Conservation (phyloP, 1,140 invertebrate species). For the Acromyrmex echinatior region DNA sequence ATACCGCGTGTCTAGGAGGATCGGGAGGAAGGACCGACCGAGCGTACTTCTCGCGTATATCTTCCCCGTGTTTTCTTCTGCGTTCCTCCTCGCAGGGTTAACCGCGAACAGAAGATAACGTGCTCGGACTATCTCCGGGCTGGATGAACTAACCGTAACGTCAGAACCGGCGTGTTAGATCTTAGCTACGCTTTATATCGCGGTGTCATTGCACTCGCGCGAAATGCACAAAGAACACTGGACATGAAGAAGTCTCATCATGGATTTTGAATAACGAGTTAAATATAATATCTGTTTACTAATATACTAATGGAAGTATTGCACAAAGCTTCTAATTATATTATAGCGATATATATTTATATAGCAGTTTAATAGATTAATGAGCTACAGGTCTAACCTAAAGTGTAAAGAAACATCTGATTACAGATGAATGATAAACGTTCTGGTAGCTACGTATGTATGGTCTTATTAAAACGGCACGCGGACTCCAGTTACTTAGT, state of each 20-base stretch:
- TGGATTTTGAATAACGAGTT: not conserved
- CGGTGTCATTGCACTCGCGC: constrained; percentile 35
- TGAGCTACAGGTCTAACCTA: not conserved
- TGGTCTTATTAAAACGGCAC: constrained; percentile 16
- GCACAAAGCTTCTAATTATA: not conserved
- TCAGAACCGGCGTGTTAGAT: constrained; percentile 54
- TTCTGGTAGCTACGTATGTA: not conserved
- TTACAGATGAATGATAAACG: not conserved
- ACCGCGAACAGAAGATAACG: constrained; percentile 40
- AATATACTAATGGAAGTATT: not conserved
- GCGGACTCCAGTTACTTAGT: constrained; percentile 20
- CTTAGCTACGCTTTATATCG: constrained; percentile 38
- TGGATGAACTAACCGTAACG: constrained; percentile 55
- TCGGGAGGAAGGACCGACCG: constrained; percentile 8
- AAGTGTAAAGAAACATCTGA: not conserved
- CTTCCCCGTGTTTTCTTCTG: constrained; percentile 35
- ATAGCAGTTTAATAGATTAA: not conserved
- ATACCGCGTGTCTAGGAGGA: not conserved
- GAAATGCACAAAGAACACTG: not conserved
- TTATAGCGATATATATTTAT: not conserved
- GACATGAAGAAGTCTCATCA: not conserved
- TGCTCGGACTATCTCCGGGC: constrained; percentile 39
- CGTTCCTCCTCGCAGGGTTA: constrained; percentile 50
- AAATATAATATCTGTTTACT: not conserved
- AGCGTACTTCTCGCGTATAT: constrained; percentile 37